Base-by-base conservation (phyloP, 2,888 invertebrate genomes). In the Andricus curvator region DNA sequence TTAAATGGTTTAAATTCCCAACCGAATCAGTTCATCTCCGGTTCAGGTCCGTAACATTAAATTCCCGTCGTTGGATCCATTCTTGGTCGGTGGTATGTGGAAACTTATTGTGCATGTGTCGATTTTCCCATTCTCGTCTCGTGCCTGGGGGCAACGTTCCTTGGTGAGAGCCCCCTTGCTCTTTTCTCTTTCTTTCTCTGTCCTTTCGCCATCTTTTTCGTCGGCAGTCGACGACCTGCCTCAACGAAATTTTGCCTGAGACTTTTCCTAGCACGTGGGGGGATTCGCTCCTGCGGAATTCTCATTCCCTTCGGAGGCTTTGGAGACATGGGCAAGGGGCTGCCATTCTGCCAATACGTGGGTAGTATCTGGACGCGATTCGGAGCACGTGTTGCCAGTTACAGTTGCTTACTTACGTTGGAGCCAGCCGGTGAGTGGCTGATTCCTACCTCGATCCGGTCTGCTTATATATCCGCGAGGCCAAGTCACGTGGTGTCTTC, bases 341-440 rank as follows among this genome's bases (percentile, higher is more conserved):
- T 17, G 13, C 8, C 9, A 8, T 44, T 20, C 17, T 2, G 15
- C 4, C 13, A 70, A 29, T 29, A 51, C 25, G n/a, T 9, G 2
- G n/a, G 15, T 25, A 66, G 56, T 67, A 2, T 29, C 9, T 48
- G 77, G 33, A 56, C 22, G 66, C 37, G 77, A 37, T 17, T 44
- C 29, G 67, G n/a, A 62, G 41, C 20, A 60, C 37, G 41, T 67
- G 44, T 74, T 20, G 15, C 25, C 22, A 37, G 15, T 79, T 20
- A 11, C 51, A 51, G 48, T 29, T 64, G 25, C 37, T 44, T 60
- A 44, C 37, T 44, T 60, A 44, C 88, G 86, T 87, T 83, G 84
- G 88, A 90, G 90, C 91, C 90, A 89, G 86, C 86, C 87, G 86
- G 86, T 86, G 88, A 90, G 88, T 89, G 91, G 91, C 90, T 90